A percentile compares a stretch with the other conserved stretches of the same genome.
These are phyloP conservation scores for Protosalanx chinensis DNA, from an alignment of 2,797 vertebrate species.

Conservation along the genomic window DNA sequence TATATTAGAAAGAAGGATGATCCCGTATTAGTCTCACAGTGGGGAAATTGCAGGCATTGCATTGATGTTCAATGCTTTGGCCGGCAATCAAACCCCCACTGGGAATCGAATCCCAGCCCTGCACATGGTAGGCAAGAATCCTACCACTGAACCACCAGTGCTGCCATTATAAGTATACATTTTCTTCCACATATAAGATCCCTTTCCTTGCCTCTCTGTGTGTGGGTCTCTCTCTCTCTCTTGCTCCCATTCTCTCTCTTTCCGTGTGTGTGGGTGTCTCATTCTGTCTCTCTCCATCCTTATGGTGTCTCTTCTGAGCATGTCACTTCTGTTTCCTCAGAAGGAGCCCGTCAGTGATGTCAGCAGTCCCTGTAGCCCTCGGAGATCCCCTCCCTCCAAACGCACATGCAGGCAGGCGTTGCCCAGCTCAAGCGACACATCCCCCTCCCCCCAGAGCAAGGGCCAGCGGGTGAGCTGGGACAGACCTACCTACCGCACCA, in stretches of 20 bases:
- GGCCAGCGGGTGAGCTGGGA: slow-evolving; percentile 92
- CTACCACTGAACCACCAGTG: too few relatives aligned
- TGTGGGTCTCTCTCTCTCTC: too few relatives aligned
- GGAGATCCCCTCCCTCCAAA: slow-evolving; percentile 89
- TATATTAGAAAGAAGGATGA: background rate
- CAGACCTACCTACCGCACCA: slow-evolving; percentile 87
- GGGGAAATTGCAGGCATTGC: too few relatives aligned
- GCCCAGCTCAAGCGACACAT: slow-evolving; percentile 93
- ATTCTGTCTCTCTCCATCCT: background rate
- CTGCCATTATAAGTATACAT: too few relatives aligned
- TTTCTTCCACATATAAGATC: too few relatives aligned
- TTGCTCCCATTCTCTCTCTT: background rate
- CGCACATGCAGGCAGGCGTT: slow-evolving; percentile 87
- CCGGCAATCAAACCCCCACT: too few relatives aligned
- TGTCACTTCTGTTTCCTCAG: slow-evolving; percentile 65
- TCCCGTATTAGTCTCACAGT: too few relatives aligned
- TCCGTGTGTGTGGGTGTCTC: too few relatives aligned
- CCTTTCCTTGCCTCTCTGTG: too few relatives aligned
- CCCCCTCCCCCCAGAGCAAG: slow-evolving; percentile 84
- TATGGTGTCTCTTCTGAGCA: background rate
- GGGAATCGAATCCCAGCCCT: too few relatives aligned
- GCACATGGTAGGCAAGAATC: too few relatives aligned
- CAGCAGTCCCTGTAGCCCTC: slow-evolving; percentile 86
- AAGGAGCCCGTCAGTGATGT: slow-evolving; percentile 89
- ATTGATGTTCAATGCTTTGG: too few relatives aligned